These are phyloP conservation scores for Sepioteuthis lessoniana DNA, from an alignment of 2,888 invertebrate species.

Conservation along the genomic window DNA sequence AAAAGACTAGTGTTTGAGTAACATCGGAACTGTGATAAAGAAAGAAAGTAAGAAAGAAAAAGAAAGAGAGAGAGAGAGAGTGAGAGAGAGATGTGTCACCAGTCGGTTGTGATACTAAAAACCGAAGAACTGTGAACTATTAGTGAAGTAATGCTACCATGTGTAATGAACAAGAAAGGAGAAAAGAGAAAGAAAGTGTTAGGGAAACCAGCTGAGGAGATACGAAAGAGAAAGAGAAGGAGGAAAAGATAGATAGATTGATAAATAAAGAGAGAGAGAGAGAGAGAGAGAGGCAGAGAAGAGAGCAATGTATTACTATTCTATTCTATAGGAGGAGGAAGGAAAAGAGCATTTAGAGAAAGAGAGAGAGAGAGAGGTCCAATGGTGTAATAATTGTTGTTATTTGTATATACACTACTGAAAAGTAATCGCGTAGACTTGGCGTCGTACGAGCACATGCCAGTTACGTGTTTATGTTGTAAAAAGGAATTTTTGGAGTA, in stretches of 20 bases:
- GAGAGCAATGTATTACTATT: no score
- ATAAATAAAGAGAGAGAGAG: neutral
- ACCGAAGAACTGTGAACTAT: neutral
- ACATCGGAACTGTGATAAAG: neutral
- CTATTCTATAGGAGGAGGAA: no score
- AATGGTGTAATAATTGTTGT: no score
- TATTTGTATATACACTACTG: no score
- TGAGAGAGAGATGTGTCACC: slow-evolving; percentile 10
- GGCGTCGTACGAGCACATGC: no score
- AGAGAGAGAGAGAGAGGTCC: no score
- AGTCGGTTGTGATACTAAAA: neutral
- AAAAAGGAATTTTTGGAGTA: no score
- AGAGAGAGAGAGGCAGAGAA: neutral
- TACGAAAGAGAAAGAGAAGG: neutral
- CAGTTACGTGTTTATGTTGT: no score
- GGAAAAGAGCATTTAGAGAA: no score
- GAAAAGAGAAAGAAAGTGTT: neutral
- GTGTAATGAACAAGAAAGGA: neutral
- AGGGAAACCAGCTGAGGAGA: neutral
- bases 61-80: neutral
- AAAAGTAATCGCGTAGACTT: no score
- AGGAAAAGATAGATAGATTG: no score
- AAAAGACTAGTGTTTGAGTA: neutral
- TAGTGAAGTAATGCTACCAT: neutral
- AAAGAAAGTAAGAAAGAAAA: neutral